Evolutionary conservation across 1,140 invertebrate genomes (phyloP), one percentile per base, ranked within the genome.

Genomic region (Drosophila melanica): DNA sequence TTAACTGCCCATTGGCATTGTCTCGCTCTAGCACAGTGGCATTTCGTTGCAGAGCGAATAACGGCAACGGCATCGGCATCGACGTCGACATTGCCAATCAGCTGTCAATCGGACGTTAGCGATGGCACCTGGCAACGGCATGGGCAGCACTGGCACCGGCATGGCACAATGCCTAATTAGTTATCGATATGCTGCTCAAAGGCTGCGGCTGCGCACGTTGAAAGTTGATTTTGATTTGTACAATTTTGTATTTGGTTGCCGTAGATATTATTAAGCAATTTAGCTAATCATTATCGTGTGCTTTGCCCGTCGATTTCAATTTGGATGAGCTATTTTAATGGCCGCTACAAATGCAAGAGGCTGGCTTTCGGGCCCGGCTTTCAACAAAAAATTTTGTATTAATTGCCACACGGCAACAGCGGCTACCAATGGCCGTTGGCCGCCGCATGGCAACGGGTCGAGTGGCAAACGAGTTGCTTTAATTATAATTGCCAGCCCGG

Each of bases 321-420:
- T 87, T 81, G 70, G 75, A 35, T 87, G 66, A 81, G 63, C 74
- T 81, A 86, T 85, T 85, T 85, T 86, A 85, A 85, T 86, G 58
- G 66, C 63, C 75, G 59, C 67, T 44, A 67, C 54, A 51, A 81
- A 81, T 78, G 75, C 60, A 42, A 45, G 55, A 39, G 16, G 6
- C 5, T 7, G 7, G 9, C 8, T 9, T 35, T 65, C 16, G 10
- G 33, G 33, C 23, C 30, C 62, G 62, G 67, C 66, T 75, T 53
- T 80, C 70, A 57, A 67, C 23, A 41, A 72, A 81, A 74, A 65
- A 65, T 78, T 67, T 63, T 67, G 41, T 84, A 82, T 82, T 82
- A 82, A 82, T 82, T 84, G 80, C 60, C 75, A 75, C 33, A 45
- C 64, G 68, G 64, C 65, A 70, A 57, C 54, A 55, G 42, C 33